Conservation (phyloP, 2,113 vertebrate species). For the Orientallactaga bullata region DNA sequence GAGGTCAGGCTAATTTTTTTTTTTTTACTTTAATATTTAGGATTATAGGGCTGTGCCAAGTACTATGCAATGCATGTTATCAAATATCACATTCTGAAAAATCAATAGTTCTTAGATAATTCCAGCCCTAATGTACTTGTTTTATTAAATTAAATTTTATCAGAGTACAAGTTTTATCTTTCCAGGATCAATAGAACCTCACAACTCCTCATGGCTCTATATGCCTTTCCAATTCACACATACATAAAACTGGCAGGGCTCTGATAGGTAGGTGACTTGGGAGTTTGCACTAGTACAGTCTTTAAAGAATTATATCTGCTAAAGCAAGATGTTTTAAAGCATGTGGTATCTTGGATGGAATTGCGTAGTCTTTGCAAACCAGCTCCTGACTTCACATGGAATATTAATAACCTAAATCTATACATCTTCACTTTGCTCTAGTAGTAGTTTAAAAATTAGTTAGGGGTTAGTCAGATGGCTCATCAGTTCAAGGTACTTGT, state of each 20-base stretch:
- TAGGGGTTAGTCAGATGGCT: no score
- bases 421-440: neutral
- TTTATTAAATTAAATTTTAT: constrained; percentile 14
- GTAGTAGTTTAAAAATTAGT: neutral
- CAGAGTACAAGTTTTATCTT: neutral
- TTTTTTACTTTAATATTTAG: neutral
- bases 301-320: neutral
- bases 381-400: neutral
- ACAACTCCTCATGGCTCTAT: neutral
- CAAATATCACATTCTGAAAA: neutral
- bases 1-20: neutral
- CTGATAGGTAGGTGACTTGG: neutral
- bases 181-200: neutral
- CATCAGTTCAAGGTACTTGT: no score
- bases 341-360: neutral
- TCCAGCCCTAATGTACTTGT: neutral
- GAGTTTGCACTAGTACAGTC: neutral
- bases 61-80: neutral
- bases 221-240: neutral
- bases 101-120: neutral
- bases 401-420: neutral
- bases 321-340: neutral
- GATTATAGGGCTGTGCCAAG: neutral
- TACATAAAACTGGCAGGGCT: neutral
- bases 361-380: neutral